Base-by-base conservation (phyloP, 1,140 invertebrate genomes). In the Tenebrio molitor region DNA sequence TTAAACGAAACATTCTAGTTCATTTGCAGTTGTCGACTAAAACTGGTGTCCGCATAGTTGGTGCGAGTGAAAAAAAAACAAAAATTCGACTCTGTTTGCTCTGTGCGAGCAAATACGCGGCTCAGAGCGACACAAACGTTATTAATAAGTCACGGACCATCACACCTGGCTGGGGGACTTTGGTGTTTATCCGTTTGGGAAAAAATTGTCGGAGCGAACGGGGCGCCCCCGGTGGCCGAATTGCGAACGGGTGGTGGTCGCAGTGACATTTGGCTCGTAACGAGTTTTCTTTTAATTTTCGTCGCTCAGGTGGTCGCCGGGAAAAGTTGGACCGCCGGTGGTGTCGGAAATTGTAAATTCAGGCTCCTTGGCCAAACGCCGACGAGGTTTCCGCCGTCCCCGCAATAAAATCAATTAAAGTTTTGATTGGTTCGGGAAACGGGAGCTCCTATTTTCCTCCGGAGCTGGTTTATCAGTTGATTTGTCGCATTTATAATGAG, bases 391-490 rank as follows among this genome's bases (percentile, higher is more conserved):
- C n/a, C 4, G 36, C 4, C 12, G 6, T 4, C 6, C n/a, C n/a
- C n/a, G 4, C 36, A 39, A 39, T 39, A 39, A 39, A 39, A 39
- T 39, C 36, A 39, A 39, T 39, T 39, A 39, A 39, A n/a, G 36
- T 39, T 39, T 39, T 39, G 36, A 39, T 39, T 39, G 36, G 36
- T 39, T 39, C n/a, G 36, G 4, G 36, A 39, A 39, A 2, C 36
- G 36, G 6, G n/a, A n/a, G n/a, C n/a, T 39, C 36, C 36, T 7
- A 39, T 39, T 39, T 39, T 39, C 36, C 36, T 4, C 36, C 6
- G 36, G n/a, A 29, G 3, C 3, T 29, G 25, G 25, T 29, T 29
- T 8, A 29, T 3, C 3, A 29, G 36, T 39, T 2, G 36, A 39
- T 39, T 39, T 39, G 36, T 39, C 12, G 36, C 36, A 39, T 39